Conservation (phyloP, 64 coral and sea anemone species). For the Actinia equina region DNA sequence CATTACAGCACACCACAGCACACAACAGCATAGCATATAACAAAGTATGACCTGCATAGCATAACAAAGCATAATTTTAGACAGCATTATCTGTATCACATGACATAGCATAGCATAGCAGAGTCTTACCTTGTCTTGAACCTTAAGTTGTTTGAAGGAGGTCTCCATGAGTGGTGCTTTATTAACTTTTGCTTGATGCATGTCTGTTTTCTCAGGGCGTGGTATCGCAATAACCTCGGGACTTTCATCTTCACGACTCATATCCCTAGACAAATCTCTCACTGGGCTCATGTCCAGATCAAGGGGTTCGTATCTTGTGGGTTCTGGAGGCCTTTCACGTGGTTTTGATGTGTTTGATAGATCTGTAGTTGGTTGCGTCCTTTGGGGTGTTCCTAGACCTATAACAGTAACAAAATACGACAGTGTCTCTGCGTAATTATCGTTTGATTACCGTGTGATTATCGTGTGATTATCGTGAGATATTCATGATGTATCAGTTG, state of each 20-base stretch:
- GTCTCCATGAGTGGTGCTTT: not conserved
- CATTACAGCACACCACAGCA: too few species aligned
- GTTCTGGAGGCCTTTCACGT: slow-evolving; percentile 60
- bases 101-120: too few species aligned
- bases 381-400: not conserved
- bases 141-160: not conserved
- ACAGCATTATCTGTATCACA: too few species aligned
- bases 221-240: not conserved
- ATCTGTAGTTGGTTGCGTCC: not conserved
- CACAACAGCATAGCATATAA: too few species aligned
- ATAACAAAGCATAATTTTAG: too few species aligned
- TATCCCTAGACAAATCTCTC: not conserved
- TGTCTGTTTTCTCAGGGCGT: not conserved
- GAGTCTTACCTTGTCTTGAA: not conserved
- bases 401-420: not conserved
- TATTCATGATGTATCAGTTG: too few species aligned
- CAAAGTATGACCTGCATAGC: too few species aligned
- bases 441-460: too few species aligned
- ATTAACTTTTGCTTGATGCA: not conserved
- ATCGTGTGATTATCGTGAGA: too few species aligned
- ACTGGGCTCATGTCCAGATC: slow-evolving; percentile 66
- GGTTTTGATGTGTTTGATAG: slow-evolving; percentile 63
- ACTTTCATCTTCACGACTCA: not conserved
- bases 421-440: too few species aligned
- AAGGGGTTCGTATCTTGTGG: slow-evolving; percentile 55